Conservation (phyloP, 2,797 vertebrate species). For the Sphenopsis melanotis region DNA sequence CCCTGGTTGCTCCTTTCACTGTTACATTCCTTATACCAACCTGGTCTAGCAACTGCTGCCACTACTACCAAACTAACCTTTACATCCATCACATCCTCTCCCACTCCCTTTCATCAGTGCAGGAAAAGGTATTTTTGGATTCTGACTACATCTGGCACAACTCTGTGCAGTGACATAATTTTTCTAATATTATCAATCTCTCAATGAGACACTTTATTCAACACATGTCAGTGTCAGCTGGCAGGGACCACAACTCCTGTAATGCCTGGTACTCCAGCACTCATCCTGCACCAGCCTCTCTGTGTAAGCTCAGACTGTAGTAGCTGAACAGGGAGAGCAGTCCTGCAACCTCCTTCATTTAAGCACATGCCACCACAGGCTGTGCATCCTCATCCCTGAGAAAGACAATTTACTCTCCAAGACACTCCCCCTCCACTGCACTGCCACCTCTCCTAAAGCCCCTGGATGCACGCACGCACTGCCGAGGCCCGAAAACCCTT, state of each 20-base stretch:
- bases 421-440: accelerated
- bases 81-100: neutral
- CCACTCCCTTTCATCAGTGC: neutral
- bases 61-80: neutral
- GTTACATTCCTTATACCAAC: accelerated
- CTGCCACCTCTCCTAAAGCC: neutral
- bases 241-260: neutral
- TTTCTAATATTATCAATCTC: neutral
- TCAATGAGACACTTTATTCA: neutral
- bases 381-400: neutral
- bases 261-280: neutral
- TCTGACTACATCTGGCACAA: neutral
- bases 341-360: neutral
- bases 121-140: neutral
- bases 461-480: too few relatives aligned
- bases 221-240: neutral
- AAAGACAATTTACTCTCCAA: neutral
- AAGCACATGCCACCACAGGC: accelerated
- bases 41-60: neutral
- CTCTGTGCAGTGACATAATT: neutral
- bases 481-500: neutral
- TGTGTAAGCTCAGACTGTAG: neutral
- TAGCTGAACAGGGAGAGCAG: neutral
- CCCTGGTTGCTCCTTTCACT: accelerated
- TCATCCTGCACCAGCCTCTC: neutral